Conservation (phyloP, 2,888 invertebrate species). For the Drosophila lacicola region DNA sequence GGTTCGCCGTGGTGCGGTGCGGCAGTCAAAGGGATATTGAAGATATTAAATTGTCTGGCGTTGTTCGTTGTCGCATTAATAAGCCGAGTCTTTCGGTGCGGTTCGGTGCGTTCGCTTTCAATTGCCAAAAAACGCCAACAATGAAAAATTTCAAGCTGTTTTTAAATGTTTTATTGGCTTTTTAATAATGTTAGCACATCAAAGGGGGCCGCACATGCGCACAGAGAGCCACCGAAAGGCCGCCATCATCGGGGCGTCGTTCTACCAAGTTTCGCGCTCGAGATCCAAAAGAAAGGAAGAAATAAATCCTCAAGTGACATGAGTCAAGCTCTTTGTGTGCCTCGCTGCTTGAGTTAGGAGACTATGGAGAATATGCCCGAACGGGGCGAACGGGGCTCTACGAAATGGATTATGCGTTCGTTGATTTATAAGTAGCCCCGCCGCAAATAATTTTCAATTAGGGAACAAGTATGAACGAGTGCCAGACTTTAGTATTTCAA, state of each 20-base stretch:
- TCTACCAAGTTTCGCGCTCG: conserved; percentile 76
- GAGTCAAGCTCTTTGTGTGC: conserved; percentile 74
- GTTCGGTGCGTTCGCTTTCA: conserved; percentile 40
- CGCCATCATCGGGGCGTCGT: conserved; percentile 24
- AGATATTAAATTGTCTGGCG: conserved; percentile 79
- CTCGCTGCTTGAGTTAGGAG: conserved; percentile 38
- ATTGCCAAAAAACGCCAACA: conserved; percentile 77
- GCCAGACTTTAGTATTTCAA: conserved; percentile 42
- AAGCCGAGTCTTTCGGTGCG: conserved; percentile 53
- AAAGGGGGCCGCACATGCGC: conserved; percentile 71
- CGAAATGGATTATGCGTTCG: conserved; percentile 70
- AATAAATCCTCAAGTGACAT: conserved; percentile 79
- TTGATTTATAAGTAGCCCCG: conserved; percentile 72
- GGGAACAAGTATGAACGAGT: conserved; percentile 58
- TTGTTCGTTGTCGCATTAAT: conserved; percentile 75
- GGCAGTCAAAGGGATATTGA: conserved; percentile 62
- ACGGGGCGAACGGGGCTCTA: conserved; percentile 22
- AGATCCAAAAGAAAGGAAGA: conserved; percentile 71
- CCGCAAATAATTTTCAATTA: conserved; percentile 69
- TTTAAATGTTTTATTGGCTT: conserved; percentile 80
- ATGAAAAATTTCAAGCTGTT: conserved; percentile 82
- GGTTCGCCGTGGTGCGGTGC: conserved; percentile 16
- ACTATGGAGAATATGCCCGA: conserved; percentile 16
- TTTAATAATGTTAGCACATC: conserved; percentile 81
- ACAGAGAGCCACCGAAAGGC: conserved; percentile 20